Percentiles rank a stretch among this genome's conserved stretches.
phyloP scores from a whole-genome alignment of 2,113 vertebrate genomes.

The Phylloscopus trochiloides region DNA sequence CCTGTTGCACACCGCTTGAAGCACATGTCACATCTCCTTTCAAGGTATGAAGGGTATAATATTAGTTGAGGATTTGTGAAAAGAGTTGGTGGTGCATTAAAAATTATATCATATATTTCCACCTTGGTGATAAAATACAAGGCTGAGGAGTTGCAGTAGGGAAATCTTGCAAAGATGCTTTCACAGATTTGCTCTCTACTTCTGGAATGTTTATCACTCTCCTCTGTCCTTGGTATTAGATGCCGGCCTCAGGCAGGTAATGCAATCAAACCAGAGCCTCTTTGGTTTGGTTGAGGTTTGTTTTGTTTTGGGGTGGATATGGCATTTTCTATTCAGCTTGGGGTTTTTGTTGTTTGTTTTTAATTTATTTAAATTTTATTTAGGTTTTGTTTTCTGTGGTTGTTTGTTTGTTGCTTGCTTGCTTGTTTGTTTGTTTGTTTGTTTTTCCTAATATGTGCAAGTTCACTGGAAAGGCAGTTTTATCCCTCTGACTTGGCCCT shows the following conservation, averaged over 20 bases:
- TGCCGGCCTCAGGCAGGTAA: not conserved
- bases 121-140: not conserved
- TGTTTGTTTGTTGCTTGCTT: not conserved
- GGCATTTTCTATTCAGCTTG: not conserved
- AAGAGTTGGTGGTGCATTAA: not conserved
- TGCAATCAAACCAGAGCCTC: not conserved
- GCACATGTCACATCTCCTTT: not conserved
- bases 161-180: not conserved
- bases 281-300: not conserved
- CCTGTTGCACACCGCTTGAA: not conserved
- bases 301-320: not conserved
- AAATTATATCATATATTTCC: not conserved
- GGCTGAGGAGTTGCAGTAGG: not conserved
- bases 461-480: not conserved
- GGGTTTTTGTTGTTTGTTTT: not conserved
- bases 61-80: not conserved
- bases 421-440: not conserved
- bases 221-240: not conserved
- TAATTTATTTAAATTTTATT: not conserved
- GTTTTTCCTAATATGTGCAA: not conserved
- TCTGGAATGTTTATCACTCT: not conserved
- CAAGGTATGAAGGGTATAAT: rapidly evolving
- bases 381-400: not conserved
- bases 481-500: not conserved
- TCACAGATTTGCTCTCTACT: not conserved